Conservation (phyloP, 1,140 invertebrate genomes). For the Adelges cooleyi region DNA sequence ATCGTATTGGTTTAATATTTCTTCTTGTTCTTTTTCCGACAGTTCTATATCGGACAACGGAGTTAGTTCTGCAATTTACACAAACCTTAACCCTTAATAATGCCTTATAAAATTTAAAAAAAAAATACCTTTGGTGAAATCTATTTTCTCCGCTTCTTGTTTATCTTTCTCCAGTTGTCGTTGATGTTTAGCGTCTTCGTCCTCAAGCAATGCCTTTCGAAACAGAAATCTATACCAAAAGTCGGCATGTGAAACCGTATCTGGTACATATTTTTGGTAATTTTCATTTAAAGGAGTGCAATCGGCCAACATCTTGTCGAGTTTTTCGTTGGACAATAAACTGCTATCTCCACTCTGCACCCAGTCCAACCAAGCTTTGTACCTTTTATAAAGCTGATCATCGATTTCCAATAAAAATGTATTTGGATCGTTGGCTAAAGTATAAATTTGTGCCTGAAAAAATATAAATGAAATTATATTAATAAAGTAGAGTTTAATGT, state of each 20-base stretch:
- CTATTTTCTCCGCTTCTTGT: conserved; percentile 30
- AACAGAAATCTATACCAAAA: conserved; percentile 37
- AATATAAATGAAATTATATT: not conserved
- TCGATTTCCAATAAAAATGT: conserved; percentile 41
- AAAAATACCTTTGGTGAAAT: conserved; percentile 15
- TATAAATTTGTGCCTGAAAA: conserved; percentile 36
- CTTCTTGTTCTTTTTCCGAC: conserved; percentile 35
- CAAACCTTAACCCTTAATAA: not conserved
- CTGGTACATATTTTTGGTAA: conserved; percentile 34
- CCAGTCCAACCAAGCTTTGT: conserved; percentile 42
- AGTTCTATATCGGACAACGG: conserved; percentile 32
- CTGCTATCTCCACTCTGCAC: conserved; percentile 40
- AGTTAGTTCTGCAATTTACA: conserved; percentile 25
- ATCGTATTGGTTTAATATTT: conserved; percentile 34
- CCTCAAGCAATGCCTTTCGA: conserved; percentile 36
- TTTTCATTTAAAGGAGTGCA: conserved; percentile 34
- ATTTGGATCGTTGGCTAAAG: conserved; percentile 38
- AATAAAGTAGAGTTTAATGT: not conserved
- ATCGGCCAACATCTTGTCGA: conserved; percentile 32
- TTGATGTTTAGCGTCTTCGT: conserved; percentile 35
- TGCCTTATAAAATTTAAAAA: not conserved
- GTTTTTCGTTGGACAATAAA: conserved; percentile 38
- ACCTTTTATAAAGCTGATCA: conserved; percentile 37
- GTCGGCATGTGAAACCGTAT: conserved; percentile 33
- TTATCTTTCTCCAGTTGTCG: conserved; percentile 32